Evolutionary conservation across 2,888 invertebrate genomes (phyloP), one percentile per base, ranked within the genome.

Genomic region (Cheilosia pagana): DNA sequence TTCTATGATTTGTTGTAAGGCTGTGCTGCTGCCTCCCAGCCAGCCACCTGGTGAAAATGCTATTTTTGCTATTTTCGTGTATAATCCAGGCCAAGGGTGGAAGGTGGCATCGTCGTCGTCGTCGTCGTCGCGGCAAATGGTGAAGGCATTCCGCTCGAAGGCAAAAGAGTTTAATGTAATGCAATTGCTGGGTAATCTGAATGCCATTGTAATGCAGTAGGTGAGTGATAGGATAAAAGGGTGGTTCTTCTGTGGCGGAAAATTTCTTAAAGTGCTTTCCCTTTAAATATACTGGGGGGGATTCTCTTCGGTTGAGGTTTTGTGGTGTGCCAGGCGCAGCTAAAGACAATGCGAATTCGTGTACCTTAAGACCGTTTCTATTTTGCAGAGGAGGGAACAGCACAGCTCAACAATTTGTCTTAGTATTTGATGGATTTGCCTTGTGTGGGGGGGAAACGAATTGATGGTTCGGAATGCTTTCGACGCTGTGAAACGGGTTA

Each of bases 81-180:
- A 62, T 35, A 45, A 23, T 39, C 41, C 50, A 50, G 23, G 43
- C 16, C 23, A 41, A 35, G 31, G 23, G 48, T 14, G 55, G 21
- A 16, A n/a, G 35, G 25, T 45, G 57, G 4, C 19, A 14, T 39
- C 50, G n/a, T 16, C n/a, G 6, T 12, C 19, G 21, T 39, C 50
- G n/a, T 16, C n/a, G 6, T 12, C 19, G 41, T 19, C 28, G 14
- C 39, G 35, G 50, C 21, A 43, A 48, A 67, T 55, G 25, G 50
- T 48, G 35, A 39, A 41, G 57, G 41, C 60, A 55, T 74, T 76
- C 75, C 60, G 57, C 70, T 71, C 55, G 21, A 41, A 71, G 75
- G 75, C 71, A 76, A 81, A 85, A 72, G 67, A 76, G 79, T 81
- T 85, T 81, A 81, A 85, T 75, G 79, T 85, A 85, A 85, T 81